Evolutionary conservation across 1,140 invertebrate genomes (phyloP).

Genomic region (Cataglyphis hispanica): DNA sequence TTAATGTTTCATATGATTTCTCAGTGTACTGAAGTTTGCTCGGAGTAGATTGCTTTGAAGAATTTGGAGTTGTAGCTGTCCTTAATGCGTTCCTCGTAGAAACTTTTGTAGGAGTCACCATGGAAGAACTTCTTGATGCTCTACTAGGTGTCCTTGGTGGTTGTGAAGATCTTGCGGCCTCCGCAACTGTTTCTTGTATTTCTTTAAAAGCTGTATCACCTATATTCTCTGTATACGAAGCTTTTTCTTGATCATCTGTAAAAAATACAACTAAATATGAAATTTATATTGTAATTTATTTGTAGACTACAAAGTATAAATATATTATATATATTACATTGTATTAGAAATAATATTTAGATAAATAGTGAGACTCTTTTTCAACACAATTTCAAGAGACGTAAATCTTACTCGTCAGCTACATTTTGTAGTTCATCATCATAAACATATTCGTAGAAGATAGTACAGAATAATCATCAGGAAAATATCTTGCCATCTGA

Average conservation of each 20-base stretch:
- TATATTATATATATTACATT: too few species aligned
- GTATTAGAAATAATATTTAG: background rate
- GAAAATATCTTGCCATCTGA: too few species aligned
- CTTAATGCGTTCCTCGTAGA: slow-evolving; percentile 71
- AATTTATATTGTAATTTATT: background rate
- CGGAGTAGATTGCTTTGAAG: slow-evolving; percentile 74
- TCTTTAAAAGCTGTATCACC: slow-evolving; percentile 63
- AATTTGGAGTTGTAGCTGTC: slow-evolving; percentile 64
- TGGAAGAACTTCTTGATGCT: slow-evolving; percentile 77
- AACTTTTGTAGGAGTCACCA: slow-evolving; percentile 76
- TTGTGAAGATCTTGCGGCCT: slow-evolving; percentile 77
- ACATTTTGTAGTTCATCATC: background rate
- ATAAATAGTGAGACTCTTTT: background rate
- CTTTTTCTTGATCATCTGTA: slow-evolving; percentile 27
- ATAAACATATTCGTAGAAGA: background rate
- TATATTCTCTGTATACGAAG: slow-evolving; percentile 37
- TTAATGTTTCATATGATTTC: slow-evolving; percentile 62
- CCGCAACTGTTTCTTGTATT: slow-evolving; percentile 61
- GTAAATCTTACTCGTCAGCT: background rate
- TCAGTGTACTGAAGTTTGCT: slow-evolving; percentile 73
- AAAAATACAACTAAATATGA: background rate
- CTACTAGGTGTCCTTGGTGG: slow-evolving; percentile 80
- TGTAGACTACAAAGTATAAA: too few species aligned
- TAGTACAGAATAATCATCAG: background rate
- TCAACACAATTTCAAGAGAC: background rate